phyloP scores from a whole-genome alignment of 2,888 invertebrate species.

The Celastrina argiolus region DNA sequence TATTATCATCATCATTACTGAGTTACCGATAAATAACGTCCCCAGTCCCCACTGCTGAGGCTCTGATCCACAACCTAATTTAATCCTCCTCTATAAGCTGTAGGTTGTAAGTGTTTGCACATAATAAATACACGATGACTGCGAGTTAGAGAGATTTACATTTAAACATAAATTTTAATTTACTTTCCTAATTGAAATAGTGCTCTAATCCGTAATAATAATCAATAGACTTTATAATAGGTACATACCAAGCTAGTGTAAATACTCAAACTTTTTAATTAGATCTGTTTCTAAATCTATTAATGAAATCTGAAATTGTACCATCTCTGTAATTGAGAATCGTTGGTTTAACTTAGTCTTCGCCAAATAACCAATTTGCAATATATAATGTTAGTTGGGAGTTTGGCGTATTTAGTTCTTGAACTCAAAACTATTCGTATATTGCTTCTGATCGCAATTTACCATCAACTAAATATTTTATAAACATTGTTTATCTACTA shows the following conservation, averaged over 20 bases:
- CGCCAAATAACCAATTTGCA: conserved; percentile 4
- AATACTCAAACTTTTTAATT: background rate
- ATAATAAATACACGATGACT: no score
- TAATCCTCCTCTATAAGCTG: no score
- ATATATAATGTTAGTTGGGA: background rate
- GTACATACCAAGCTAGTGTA: background rate
- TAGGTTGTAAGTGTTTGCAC: no score
- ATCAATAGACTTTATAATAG: background rate
- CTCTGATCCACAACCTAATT: no score
- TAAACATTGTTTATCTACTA: no score
- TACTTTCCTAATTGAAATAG: no score
- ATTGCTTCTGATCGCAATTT: conserved; percentile 4
- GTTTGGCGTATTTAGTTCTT: background rate
- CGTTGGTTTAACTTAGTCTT: background rate
- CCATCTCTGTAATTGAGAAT: background rate
- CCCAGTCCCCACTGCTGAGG: no score
- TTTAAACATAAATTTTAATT: no score
- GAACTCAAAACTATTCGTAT: background rate
- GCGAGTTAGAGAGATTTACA: no score
- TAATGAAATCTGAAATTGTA: background rate
- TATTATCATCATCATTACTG: no score
- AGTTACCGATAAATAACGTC: no score
- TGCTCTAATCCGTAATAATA: background rate
- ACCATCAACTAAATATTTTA: background rate
- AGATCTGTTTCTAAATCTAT: background rate